Evolutionary conservation across 2,888 invertebrate species (phyloP).

Genomic region (Quadriops clusia): DNA sequence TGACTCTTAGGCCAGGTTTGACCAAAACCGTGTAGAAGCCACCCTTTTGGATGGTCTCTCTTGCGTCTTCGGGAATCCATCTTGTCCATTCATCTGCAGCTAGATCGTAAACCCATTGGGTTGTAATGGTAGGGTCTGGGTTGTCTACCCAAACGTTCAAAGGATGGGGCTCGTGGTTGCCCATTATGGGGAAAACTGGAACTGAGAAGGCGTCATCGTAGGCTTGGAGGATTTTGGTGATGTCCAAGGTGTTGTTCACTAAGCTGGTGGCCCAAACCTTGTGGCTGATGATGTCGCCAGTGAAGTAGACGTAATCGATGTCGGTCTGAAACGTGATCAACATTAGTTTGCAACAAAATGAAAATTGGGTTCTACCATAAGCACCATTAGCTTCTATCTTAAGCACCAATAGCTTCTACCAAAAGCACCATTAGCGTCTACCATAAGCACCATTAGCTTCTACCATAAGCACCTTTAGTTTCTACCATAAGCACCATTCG

Average conservation of each 20-base stretch:
- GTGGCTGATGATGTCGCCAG: conserved; percentile 80
- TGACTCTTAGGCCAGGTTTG: conserved; percentile 56
- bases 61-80: conserved; percentile 56
- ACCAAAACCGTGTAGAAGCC: conserved; percentile 68
- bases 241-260: conserved; percentile 46
- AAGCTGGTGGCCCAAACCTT: conserved; percentile 72
- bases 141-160: conserved; percentile 58
- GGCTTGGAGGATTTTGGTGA: conserved; percentile 39
- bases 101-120: conserved; percentile 66
- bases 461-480: too few species aligned
- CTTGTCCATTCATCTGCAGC: conserved; percentile 56
- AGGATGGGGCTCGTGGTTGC: conserved; percentile 63
- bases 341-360: too few species aligned
- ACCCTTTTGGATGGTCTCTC: conserved; percentile 46
- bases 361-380: too few species aligned
- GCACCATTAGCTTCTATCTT: too few species aligned
- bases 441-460: too few species aligned
- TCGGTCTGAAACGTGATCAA: conserved; percentile 12
- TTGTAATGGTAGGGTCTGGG: conserved; percentile 34
- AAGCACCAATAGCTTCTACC: too few species aligned
- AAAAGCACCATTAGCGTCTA: too few species aligned
- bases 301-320: conserved; percentile 57
- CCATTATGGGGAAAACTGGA: conserved; percentile 48
- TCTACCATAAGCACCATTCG: too few species aligned
- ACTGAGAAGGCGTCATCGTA: conserved; percentile 38